Conservation (phyloP, 2,888 invertebrate species). For the Drosophila tanythrix region DNA sequence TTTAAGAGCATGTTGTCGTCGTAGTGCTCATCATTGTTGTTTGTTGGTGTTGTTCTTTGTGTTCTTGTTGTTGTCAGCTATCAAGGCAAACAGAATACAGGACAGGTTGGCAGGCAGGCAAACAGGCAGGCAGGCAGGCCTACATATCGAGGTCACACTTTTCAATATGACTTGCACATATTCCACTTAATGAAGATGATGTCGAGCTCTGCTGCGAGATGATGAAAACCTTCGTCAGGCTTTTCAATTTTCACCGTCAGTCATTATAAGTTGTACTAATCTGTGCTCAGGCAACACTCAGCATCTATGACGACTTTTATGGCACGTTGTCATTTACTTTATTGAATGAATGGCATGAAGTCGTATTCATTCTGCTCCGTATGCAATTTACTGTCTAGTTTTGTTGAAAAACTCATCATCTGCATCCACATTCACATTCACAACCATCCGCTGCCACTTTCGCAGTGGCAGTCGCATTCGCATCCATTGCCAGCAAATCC, state of each 20-base stretch:
- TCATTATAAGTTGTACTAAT: slow-evolving; percentile 55
- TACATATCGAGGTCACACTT: slow-evolving; percentile 55
- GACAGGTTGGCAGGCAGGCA: slow-evolving; percentile 2
- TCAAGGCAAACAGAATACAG: slow-evolving; percentile 55
- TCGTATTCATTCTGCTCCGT: slow-evolving; percentile 26
- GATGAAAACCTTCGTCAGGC: slow-evolving; percentile 33
- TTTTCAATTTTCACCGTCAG: slow-evolving; percentile 60
- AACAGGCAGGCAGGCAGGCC: slow-evolving; percentile 4
- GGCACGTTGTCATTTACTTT: slow-evolving; percentile 64
- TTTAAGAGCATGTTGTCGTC: slow-evolving; percentile 63
- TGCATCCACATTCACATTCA: slow-evolving; percentile 9
- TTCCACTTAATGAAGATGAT: slow-evolving; percentile 64
- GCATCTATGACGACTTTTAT: slow-evolving; percentile 41
- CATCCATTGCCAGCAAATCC: slow-evolving; percentile 49
- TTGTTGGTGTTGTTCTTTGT: slow-evolving; percentile 5
- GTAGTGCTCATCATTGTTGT: slow-evolving; percentile 7
- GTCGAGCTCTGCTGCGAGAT: slow-evolving; percentile 38
- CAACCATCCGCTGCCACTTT: slow-evolving; percentile 1
- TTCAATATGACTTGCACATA: slow-evolving; percentile 50
- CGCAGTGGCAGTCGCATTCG: slow-evolving; percentile 1
- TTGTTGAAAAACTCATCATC: slow-evolving; percentile 52
- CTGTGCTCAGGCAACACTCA: slow-evolving; percentile 33
- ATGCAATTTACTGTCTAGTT: slow-evolving; percentile 53
- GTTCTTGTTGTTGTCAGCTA: slow-evolving; percentile 51
- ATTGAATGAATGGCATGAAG: slow-evolving; percentile 55